Evolutionary conservation across 1,140 invertebrate genomes (phyloP), one percentile per base, ranked within the genome.

Genomic region (Bombus affinis): DNA sequence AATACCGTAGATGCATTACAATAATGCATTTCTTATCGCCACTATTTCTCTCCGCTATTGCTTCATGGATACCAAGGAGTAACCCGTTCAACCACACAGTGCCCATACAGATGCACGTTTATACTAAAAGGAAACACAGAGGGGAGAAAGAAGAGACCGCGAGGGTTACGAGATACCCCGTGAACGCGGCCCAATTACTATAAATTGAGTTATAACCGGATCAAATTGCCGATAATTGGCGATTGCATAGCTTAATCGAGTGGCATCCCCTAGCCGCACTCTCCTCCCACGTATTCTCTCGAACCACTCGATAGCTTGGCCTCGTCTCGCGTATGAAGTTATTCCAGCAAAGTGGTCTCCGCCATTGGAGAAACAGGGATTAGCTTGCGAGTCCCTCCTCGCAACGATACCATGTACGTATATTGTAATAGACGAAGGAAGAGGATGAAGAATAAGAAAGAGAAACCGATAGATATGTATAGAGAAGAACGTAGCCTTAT

Each of bases 121-220:
- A 28, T 44, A 28, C n/a, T n/a, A 70, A 70, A 44, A 32, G 32
- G 66, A 53, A 71, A 71, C 35, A 18, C 10, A 22, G 3, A 12
- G 44, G 3, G 3, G 42, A n/a, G 32, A 44, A 37, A 39, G 25
- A 13, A 42, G 37, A 78, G 81, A 66, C 65, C 37, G 42, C 47
- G 72, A 77, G 82, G 32, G 73, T 74, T 66, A 66, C 65, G 62
- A 39, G 37, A 18, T 78, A 84, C 74, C 87, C 28, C 44, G 39
- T 57, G 81, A 72, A 32, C 86, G 87, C 92, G 92, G 92, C 85
- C 93, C 93, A 93, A 93, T 94, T 93, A 93, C 92, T 90, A 90
- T 87, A 92, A 93, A 94, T 93, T 93, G 92, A 94, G 93, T 94
- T 93, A 93, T 93, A 93, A 94, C 92, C 92, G 92, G 92, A 92